Evolutionary conservation across 1,140 invertebrate genomes (phyloP).

Genomic region (Pachyrhynchus sulphureomaculatus): DNA sequence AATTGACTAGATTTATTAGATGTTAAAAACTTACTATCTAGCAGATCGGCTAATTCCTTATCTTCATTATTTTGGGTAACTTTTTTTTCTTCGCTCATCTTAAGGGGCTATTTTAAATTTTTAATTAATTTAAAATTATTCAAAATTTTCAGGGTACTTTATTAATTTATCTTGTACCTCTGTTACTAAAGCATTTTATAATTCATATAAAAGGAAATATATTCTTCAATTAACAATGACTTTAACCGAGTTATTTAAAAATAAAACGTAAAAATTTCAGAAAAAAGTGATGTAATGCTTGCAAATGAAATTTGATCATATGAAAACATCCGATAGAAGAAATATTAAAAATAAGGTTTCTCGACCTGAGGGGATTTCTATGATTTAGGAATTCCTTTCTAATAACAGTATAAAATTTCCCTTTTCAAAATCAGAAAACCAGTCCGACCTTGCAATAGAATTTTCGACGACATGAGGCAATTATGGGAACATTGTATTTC

Average conservation of each 20-base stretch:
- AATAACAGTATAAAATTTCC: too few relatives aligned
- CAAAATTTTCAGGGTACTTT: background rate
- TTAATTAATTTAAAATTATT: background rate
- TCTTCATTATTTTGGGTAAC: conserved; percentile 33
- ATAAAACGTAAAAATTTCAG: too few relatives aligned
- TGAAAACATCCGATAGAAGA: background rate
- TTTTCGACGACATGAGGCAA: too few relatives aligned
- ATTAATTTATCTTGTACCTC: too few relatives aligned
- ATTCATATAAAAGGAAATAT: too few relatives aligned
- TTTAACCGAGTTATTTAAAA: too few relatives aligned
- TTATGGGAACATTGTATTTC: too few relatives aligned
- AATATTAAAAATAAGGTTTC: background rate
- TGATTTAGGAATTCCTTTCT: background rate
- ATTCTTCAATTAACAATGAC: too few relatives aligned
- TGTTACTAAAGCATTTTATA: too few relatives aligned
- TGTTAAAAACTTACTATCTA: conserved; percentile 49
- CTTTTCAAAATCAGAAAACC: too few relatives aligned
- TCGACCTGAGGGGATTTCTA: background rate
- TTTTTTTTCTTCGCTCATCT: conserved; percentile 42
- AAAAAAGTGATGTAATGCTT: conserved; percentile 3
- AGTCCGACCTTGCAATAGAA: too few relatives aligned
- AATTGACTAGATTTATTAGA: too few relatives aligned
- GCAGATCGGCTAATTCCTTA: conserved; percentile 45
- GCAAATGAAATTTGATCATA: conserved; percentile 2
- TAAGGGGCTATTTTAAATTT: background rate